A percentile compares a stretch with the other conserved stretches of the same genome.
Conservation (phyloP, 2,113 vertebrate species). For the Psophia crepitans region DNA sequence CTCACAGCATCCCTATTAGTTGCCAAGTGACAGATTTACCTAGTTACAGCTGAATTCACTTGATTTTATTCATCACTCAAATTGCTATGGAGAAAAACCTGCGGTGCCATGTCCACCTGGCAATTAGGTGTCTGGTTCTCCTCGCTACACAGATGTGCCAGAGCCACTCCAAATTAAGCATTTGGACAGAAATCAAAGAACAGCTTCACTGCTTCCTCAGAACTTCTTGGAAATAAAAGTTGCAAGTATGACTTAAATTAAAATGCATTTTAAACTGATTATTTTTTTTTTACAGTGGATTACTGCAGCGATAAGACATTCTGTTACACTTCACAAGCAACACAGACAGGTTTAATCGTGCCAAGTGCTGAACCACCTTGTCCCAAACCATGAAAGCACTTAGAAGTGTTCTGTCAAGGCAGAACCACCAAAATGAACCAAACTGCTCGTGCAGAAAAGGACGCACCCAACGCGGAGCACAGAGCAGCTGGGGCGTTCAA, state of each 20-base stretch:
- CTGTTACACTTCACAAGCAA: not conserved
- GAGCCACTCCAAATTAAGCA: not conserved
- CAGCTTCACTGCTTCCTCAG: not conserved
- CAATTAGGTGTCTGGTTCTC: not conserved
- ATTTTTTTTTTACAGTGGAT: not conserved
- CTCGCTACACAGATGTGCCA: not conserved
- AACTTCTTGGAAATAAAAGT: not conserved
- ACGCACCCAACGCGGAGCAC: not conserved
- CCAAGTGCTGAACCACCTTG: not conserved
- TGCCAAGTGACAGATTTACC: constrained; percentile 37
- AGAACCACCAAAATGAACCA: not conserved
- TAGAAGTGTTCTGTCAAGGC: not conserved
- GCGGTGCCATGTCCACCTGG: not conserved
- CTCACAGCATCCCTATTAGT: not conserved
- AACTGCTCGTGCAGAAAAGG: not conserved
- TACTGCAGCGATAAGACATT: not conserved
- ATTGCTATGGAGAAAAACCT: not conserved
- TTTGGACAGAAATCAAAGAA: not conserved
- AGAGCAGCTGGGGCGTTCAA: not conserved
- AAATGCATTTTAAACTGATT: not conserved
- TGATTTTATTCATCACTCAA: not conserved
- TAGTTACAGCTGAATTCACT: constrained; percentile 15
- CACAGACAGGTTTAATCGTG: not conserved
- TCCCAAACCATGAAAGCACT: not conserved
- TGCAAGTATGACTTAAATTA: not conserved